A percentile compares a stretch with the other conserved stretches of the same genome.
These are phyloP conservation scores for Melierax canorus DNA, from an alignment of 2,113 vertebrate species.

Conservation along the genomic window DNA sequence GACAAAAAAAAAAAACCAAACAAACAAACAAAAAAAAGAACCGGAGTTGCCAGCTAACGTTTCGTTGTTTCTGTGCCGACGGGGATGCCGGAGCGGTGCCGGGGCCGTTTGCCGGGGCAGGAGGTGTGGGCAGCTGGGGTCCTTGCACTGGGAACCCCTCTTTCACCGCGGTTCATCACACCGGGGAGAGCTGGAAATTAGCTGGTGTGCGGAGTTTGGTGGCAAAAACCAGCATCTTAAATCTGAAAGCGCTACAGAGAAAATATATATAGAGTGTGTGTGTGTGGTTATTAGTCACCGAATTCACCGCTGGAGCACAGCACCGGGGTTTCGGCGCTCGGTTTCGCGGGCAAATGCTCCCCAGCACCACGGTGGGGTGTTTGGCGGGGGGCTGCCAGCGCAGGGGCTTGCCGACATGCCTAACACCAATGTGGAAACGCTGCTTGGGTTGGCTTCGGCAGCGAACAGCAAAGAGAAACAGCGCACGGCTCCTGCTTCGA, in stretches of 20 bases:
- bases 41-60: not conserved
- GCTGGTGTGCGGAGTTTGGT: not conserved
- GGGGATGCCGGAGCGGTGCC: not conserved
- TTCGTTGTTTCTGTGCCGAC: not conserved
- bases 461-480: not conserved
- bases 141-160: not conserved
- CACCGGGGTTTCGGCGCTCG: not conserved
- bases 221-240: not conserved
- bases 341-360: not conserved
- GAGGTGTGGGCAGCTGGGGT: not conserved
- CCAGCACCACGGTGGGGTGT: not conserved
- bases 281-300: fast-evolving
- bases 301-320: not conserved
- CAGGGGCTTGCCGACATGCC: not conserved
- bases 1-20: not conserved
- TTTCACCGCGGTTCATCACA: not conserved
- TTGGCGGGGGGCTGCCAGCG: too few relatives aligned
- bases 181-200: not conserved
- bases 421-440: not conserved
- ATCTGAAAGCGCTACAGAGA: not conserved
- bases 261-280: fast-evolving
- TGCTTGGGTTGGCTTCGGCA: not conserved
- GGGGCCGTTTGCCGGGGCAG: not conserved
- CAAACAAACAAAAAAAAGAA: not conserved
- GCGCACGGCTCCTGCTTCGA: not conserved